These are phyloP conservation scores for Climacteris rufus DNA, from an alignment of 2,113 vertebrate species.

Conservation along the genomic window DNA sequence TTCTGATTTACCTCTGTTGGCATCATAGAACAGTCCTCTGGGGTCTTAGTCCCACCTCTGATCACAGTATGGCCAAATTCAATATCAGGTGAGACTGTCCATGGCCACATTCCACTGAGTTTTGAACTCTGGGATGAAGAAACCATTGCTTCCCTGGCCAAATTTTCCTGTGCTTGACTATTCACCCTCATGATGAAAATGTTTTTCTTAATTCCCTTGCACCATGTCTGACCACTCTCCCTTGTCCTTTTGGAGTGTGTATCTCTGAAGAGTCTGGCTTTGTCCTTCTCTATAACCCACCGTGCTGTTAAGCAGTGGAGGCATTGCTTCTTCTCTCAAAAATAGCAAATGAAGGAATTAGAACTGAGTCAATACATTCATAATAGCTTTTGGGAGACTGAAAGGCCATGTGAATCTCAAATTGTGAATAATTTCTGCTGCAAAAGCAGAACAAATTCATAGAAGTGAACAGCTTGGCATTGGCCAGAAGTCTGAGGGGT, in stretches of 20 bases:
- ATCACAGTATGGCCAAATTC: background rate
- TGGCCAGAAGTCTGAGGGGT: background rate
- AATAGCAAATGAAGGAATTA: background rate
- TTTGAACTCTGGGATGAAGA: background rate
- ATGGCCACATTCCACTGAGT: background rate
- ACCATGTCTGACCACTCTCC: background rate
- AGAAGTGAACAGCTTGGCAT: background rate
- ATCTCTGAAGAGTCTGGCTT: background rate
- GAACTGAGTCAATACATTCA: background rate
- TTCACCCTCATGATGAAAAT: background rate
- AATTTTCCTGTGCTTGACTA: background rate
- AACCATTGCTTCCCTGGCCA: background rate
- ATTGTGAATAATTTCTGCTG: background rate
- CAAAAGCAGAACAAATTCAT: background rate
- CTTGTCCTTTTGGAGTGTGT: rapidly evolving
- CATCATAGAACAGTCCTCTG: background rate
- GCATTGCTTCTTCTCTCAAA: background rate
- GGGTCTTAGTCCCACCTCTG: background rate
- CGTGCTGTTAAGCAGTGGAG: background rate
- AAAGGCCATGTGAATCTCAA: background rate
- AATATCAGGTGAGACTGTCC: background rate
- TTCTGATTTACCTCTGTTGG: background rate
- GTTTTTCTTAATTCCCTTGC: background rate
- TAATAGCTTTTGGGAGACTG: background rate
- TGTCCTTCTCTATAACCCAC: background rate